phyloP scores from a whole-genome alignment of 2,888 invertebrate species.

The Oconnorella tubifera region DNA sequence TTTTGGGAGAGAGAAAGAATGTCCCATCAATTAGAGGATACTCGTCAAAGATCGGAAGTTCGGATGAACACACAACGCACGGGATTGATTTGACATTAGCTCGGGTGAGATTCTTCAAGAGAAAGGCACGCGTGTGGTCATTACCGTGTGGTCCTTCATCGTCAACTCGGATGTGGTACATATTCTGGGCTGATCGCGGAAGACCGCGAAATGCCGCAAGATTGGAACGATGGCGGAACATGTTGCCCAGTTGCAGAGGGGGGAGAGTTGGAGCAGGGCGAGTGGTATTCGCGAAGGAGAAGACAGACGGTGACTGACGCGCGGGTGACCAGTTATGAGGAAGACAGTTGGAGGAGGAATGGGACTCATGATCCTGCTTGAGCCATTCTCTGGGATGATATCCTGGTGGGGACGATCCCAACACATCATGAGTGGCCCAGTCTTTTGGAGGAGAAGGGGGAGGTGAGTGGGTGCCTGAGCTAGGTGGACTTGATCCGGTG shows the following conservation, averaged over 20 bases:
- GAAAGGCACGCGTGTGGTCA: conserved; percentile 88
- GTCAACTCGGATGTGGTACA: conserved; percentile 99
- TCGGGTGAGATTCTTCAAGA: conserved; percentile 87
- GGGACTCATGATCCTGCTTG: too few relatives aligned
- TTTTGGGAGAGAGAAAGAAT: conserved; percentile 85
- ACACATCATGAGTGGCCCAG: too few relatives aligned
- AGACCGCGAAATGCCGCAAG: conserved; percentile 73
- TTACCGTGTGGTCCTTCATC: conserved; percentile 98
- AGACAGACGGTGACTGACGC: background rate
- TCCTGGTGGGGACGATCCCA: background rate
- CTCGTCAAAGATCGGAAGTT: conserved; percentile 88
- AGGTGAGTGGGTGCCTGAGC: conserved; percentile 7
- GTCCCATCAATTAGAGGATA: conserved; percentile 94
- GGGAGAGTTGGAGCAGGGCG: background rate
- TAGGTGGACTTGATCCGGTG: conserved; percentile 56
- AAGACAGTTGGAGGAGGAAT: too few relatives aligned
- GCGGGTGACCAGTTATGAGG: background rate
- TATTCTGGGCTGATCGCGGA: conserved; percentile 92
- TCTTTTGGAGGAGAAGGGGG: conserved; percentile 6
- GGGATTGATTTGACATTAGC: conserved; percentile 74
- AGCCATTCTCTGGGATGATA: background rate
- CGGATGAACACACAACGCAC: conserved; percentile 76
- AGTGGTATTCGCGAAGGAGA: too few relatives aligned
- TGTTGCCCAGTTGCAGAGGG: conserved; percentile 53
- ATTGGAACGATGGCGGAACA: conserved; percentile 87